phyloP scores from a whole-genome alignment of 2,888 invertebrate species.

The Nomada fabriciana region DNA sequence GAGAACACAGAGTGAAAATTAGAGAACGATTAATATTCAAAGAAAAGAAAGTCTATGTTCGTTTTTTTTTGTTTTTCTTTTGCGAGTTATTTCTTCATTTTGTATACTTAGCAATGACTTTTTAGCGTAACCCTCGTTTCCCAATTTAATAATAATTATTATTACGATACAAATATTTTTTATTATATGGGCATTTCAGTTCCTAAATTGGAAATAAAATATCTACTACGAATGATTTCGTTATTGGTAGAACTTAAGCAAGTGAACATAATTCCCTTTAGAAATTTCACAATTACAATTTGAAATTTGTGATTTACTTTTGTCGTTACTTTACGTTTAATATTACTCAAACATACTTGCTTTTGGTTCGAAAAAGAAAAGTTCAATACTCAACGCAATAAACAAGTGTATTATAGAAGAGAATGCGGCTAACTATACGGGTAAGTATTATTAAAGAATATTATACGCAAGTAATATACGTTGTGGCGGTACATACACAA shows the following conservation, averaged over 20 bases:
- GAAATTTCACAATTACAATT: neutral
- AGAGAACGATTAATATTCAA: conserved; percentile 56
- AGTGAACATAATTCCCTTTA: conserved; percentile 7
- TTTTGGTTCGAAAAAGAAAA: neutral
- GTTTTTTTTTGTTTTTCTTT: conserved; percentile 63
- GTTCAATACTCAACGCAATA: too few species aligned
- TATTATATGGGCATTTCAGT: conserved; percentile 81
- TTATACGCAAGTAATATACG: neutral
- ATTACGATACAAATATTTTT: conserved; percentile 77
- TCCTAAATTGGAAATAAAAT: conserved; percentile 81
- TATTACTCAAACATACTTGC: neutral
- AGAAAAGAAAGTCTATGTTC: conserved; percentile 66
- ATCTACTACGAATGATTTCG: conserved; percentile 72
- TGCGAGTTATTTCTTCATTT: conserved; percentile 70
- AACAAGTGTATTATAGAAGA: too few species aligned
- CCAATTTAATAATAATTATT: conserved; percentile 76
- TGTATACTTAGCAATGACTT: conserved; percentile 73
- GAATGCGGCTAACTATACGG: neutral
- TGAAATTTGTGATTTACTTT: neutral
- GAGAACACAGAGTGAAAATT: conserved; percentile 45
- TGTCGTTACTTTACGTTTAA: too few species aligned
- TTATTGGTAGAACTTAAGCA: conserved; percentile 47
- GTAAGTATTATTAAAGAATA: conserved; percentile 28
- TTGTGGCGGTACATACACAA: neutral
- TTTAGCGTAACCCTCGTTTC: conserved; percentile 74